Base-by-base conservation (phyloP, 2,888 invertebrate species). In the Aplocera efformata region DNA sequence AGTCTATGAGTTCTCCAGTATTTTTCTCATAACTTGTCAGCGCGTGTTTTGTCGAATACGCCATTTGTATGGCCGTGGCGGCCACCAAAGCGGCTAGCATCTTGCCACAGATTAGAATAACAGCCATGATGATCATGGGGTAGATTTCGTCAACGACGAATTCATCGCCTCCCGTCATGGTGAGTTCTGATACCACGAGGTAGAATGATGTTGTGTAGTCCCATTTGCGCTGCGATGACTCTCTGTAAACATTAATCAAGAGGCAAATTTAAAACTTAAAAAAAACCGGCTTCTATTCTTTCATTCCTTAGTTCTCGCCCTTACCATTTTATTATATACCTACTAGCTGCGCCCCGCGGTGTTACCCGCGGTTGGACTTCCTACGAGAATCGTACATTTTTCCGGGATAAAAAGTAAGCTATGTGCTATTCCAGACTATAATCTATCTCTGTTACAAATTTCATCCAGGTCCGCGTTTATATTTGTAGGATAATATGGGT, bases 151-250 rank as follows among this genome's bases (percentile, higher is more conserved):
- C 62, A 0, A 85, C 59, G 1, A 68, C 38, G 21, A 73, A 79
- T 53, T 88, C 86, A 39, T 88, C 85, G 0, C 79, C 76, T 0
- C 86, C 86, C 0, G 84, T 76, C 0, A 68, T 59, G 0, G 85
- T 81, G 32, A 86, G 49, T 30, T 72, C 70, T 0, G 79, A 57
- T 0, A 79, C 69, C 0, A 88, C 63, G 1, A 85, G 42, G 53
- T 85, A 85, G 23, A 86, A 65, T 0, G 86, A 83, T 1, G 81
- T 79, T 0, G 71, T 66, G 51, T 79, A 86, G 52, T 86, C 76
- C 86, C 86, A 88, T 6, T 50, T 57, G 1, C 63, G 65, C 39
- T 70, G 71, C 1, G 77, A 68, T 1, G 68, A 61, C 26, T 75
- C 76, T 48, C 84, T 85, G 51, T 23, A 49, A 60, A 6, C 13